Base-by-base conservation (phyloP, 2,888 invertebrate species). In the Acleris laterana region DNA sequence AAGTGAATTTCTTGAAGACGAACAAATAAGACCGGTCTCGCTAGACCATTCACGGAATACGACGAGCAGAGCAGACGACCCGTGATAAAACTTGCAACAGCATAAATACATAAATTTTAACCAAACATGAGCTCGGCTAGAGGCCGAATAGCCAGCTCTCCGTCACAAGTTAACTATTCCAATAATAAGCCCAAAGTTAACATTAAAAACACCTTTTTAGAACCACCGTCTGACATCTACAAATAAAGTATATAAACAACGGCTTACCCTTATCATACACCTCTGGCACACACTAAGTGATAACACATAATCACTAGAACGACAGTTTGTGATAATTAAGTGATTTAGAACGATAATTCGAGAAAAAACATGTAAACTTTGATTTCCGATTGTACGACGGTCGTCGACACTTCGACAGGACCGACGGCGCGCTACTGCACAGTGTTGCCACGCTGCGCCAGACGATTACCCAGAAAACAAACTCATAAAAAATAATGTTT, bases 241-340 rank as follows among this genome's bases (percentile, higher is more conserved):
- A 75, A 72, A 74, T 71, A 73, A 69, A 79, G 71, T 73, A 72
- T 68, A 72, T 78, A 82, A 84, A 85, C 75, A 80, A 75, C 74
- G 80, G 76, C 90, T 90, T 86, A 92, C 92, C 89, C 85, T 90
- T 90, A 90, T 89, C 89, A 82, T 82, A 84, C 85, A 82, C 83
- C 83, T 85, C 83, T 74, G 77, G 76, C 79, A 81, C 87, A 84
- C 86, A 81, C 79, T 78, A 79, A 82, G 83, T 87, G 84, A 85
- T 87, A 83, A 84, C 87, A 90, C 90, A 90, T 91, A 90, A 90
- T 91, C 90, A 91, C 90, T 82, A 82, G 72, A 85, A 81, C 79
- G 81, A 81, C 80, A 81, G 76, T 80, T 76, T 75, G 75, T 73
- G 75, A 81, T 81, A 79, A 81, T 71, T 74, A 76, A 71, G 63